Evolutionary conservation across 1,140 invertebrate species (phyloP).

Genomic region (Eurosta solidaginis): DNA sequence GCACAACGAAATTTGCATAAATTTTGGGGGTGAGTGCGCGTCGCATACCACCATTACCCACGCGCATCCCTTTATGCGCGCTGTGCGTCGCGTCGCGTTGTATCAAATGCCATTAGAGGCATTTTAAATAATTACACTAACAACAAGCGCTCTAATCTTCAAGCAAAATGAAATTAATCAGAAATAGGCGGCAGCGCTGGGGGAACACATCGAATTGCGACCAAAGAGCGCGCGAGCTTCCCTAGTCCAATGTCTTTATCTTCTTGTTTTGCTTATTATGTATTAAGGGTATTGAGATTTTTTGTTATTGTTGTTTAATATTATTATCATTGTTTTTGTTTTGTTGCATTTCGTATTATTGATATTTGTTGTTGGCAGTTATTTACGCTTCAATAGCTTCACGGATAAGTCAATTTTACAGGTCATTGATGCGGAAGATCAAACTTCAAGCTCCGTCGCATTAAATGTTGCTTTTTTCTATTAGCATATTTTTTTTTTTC

Average conservation of each 20-base stretch:
- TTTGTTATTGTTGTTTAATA: neutral
- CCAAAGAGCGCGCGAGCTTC: neutral
- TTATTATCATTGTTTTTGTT: conserved; percentile 2
- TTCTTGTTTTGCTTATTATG: neutral
- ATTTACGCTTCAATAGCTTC: neutral
- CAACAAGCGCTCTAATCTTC: conserved; percentile 37
- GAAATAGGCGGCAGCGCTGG: conserved; percentile 54
- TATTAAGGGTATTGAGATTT: neutral
- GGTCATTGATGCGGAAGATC: conserved; percentile 59
- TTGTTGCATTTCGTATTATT: neutral
- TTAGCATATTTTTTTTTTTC: neutral
- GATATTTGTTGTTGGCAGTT: neutral
- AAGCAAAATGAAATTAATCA: conserved; percentile 55
- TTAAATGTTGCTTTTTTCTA: conserved; percentile 40
- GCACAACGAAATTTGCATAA: conserved; percentile 31
- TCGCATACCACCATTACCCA: neutral
- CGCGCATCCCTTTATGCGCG: neutral
- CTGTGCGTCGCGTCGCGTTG: neutral
- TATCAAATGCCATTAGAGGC: neutral
- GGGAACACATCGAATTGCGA: neutral
- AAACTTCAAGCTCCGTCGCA: conserved; percentile 45
- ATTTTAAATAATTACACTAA: conserved; percentile 21
- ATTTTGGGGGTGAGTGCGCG: conserved; percentile 28
- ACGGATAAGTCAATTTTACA: conserved; percentile 56
- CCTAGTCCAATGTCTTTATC: neutral